Conservation (phyloP, 2,888 invertebrate species). For the Uropetala carovei region DNA sequence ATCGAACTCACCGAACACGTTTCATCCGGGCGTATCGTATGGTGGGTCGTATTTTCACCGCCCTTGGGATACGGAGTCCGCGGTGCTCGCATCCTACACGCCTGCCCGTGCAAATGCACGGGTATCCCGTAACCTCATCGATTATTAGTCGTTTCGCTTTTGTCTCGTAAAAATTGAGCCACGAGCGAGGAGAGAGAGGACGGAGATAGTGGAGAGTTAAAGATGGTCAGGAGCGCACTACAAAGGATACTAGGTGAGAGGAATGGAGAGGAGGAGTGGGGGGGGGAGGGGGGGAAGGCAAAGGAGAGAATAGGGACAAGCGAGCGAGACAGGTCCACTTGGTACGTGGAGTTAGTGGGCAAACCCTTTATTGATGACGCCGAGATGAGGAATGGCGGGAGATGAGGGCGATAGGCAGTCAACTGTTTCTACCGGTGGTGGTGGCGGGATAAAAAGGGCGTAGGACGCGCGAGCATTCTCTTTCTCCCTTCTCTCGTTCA, state of each 20-base stretch:
- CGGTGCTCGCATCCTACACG: background rate
- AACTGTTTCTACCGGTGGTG: background rate
- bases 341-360: background rate
- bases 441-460: conserved; percentile 3
- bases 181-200: background rate
- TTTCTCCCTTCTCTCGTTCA: background rate
- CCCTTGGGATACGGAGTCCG: background rate
- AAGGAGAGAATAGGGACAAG: conserved; percentile 12
- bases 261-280: background rate
- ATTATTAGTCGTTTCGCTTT: conserved; percentile 20
- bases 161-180: background rate
- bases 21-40: background rate
- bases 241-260: background rate
- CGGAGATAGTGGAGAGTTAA: background rate
- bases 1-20: background rate
- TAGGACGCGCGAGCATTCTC: background rate
- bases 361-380: conserved; percentile 35
- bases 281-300: background rate
- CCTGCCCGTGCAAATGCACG: background rate
- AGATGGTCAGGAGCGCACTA: background rate
- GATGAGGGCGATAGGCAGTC: conserved; percentile 17
- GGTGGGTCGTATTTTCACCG: conserved; percentile 3
- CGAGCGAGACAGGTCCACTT: conserved; percentile 21
- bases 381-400: background rate
- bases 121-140: background rate